Evolutionary conservation across 2,113 vertebrate species (phyloP), one percentile per base, ranked within the genome.

Genomic region (Lontra canadensis): DNA sequence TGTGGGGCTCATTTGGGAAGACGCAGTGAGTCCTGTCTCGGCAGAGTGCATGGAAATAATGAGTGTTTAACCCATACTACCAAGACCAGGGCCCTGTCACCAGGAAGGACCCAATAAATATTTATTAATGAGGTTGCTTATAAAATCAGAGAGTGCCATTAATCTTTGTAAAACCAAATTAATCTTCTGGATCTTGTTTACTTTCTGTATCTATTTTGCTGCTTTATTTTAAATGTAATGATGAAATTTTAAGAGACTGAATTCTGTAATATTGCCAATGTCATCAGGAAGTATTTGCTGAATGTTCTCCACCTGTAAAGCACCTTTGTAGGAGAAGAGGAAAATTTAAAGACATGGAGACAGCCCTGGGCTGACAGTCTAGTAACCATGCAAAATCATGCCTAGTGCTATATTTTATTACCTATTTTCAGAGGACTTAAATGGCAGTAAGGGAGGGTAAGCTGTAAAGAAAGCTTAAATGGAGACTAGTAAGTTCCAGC

Each of bases 91-190:
- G n/a, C 29, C 29, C 0, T 21, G 20, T 59, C 76, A 21, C 44
- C 84, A 78, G 47, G 23, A 23, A 82, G 15, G 36, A 81, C 18
- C 57, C 65, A 59, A 55, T 80, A 93, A 80, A 94, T 79, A 78
- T 85, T 67, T 95, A 94, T 78, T 94, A 78, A 79, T 23, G 39
- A 36, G 25, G 4, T 78, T 76, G 21, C 13, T 95, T 74, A 88
- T 83, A 80, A 95, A 89, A 88, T 67, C 71, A 81, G 73, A 89
- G 14, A 34, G 39, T 12, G 44, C 25, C 39, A 90, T 94, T 61
- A 81, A 73, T 93, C 83, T 89, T 69, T 92, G 79, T 76, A 85
- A 96, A 96, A 39, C 34, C 36, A 85, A 83, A 73, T 97, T 69
- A 76, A 90, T 93, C 47, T 95, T 59, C 47, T 79, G 44, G 23